Conservation (phyloP, 1,140 invertebrate species). For the Drosophila ambigua region DNA sequence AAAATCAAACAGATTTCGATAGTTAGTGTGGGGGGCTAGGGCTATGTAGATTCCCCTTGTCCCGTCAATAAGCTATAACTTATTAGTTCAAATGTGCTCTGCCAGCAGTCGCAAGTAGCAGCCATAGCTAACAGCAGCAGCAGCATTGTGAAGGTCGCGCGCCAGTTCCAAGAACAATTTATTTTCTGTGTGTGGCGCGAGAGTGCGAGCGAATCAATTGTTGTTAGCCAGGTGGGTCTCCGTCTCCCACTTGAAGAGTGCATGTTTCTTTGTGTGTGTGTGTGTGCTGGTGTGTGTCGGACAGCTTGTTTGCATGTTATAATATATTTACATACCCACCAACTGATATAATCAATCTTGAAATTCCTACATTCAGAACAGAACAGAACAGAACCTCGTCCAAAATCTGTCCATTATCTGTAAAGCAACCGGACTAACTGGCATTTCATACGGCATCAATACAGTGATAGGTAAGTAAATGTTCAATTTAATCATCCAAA, state of each 20-base stretch:
- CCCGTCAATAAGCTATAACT: no score
- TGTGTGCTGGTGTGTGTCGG: conserved; percentile 13
- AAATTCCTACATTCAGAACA: conserved; percentile 10
- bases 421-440: conserved; percentile 23
- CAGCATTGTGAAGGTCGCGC: no score
- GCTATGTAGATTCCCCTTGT: no score
- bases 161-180: no score
- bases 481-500: background rate
- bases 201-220: no score
- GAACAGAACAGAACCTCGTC: conserved; percentile 8
- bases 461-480: conserved; percentile 18
- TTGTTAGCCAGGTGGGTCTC: no score
- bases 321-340: conserved; percentile 27
- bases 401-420: background rate
- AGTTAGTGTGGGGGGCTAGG: no score
- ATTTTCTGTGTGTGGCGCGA: no score
- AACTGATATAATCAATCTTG: conserved; percentile 46
- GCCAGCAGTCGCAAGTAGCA: no score
- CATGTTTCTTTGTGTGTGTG: conserved; percentile 1
- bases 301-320: conserved; percentile 10
- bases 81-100: no score
- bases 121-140: no score
- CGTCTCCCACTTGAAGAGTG: background rate
- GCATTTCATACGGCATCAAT: conserved; percentile 14
- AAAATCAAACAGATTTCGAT: no score